Conservation (phyloP, 2,113 vertebrate genomes). For the Boleophthalmus pectinirostris region DNA sequence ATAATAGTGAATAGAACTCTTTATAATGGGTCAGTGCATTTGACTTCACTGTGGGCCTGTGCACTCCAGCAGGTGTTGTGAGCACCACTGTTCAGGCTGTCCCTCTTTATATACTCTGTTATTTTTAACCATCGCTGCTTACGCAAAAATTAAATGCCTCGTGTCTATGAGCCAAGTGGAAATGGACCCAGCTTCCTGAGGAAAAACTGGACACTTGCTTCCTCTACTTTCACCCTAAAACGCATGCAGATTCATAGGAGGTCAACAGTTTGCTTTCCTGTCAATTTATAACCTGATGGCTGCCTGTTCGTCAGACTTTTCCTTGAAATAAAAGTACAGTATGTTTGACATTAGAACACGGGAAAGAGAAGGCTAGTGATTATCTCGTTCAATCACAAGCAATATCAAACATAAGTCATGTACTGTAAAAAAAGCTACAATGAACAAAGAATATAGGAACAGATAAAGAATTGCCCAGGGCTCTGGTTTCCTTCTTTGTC, state of each 20-base stretch:
- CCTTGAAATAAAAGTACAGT: not conserved
- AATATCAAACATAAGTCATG: slow-evolving; percentile 40
- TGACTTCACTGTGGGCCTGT: not conserved
- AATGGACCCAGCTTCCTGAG: slow-evolving; percentile 75
- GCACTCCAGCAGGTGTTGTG: slow-evolving; percentile 42
- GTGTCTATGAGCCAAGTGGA: slow-evolving; percentile 68
- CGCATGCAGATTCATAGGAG: slow-evolving; percentile 7
- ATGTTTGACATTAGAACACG: not conserved
- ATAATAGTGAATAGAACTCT: not conserved
- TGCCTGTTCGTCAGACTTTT: not conserved
- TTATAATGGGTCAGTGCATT: not conserved
- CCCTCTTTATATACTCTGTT: slow-evolving; percentile 71
- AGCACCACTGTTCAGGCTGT: slow-evolving; percentile 26
- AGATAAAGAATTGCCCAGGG: slow-evolving; percentile 47
- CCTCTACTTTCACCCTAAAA: slow-evolving; percentile 63
- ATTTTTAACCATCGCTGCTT: slow-evolving; percentile 69
- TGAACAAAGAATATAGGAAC: slow-evolving; percentile 11
- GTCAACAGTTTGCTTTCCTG: slow-evolving; percentile 6
- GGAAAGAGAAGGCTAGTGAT: slow-evolving; percentile 1
- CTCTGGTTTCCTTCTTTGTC: slow-evolving; percentile 67
- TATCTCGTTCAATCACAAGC: slow-evolving; percentile 48
- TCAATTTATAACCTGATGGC: not conserved
- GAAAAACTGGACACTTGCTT: slow-evolving; percentile 60
- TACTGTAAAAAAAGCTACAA: slow-evolving; percentile 32
- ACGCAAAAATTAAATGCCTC: slow-evolving; percentile 68